Evolutionary conservation across 1,140 invertebrate species (phyloP).

Genomic region (Caerostris darwini): DNA sequence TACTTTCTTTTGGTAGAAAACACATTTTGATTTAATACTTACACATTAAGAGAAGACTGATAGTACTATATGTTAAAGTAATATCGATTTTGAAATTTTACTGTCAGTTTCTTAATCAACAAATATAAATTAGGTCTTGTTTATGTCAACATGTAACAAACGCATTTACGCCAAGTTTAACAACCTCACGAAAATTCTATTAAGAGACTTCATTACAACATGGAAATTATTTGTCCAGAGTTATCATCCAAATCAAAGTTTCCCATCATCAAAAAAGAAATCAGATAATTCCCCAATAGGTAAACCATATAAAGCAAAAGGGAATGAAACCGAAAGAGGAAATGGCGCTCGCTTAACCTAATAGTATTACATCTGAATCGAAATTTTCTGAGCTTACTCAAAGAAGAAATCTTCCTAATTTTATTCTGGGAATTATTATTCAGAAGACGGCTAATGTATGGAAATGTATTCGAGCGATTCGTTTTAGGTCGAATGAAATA

Average conservation of each 20-base stretch:
- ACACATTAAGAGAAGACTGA: too few species aligned
- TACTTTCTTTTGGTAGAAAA: too few species aligned
- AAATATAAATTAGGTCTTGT: too few species aligned
- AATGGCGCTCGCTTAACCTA: not conserved
- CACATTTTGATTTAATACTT: too few species aligned
- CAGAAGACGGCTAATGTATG: conserved; percentile 32
- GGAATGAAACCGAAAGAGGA: not conserved
- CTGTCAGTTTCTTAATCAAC: too few species aligned
- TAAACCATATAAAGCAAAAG: not conserved
- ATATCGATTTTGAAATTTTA: too few species aligned
- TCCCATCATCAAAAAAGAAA: not conserved
- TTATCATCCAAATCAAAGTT: not conserved
- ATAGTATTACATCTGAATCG: not conserved
- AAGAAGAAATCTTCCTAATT: conserved; percentile 15
- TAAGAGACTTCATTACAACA: not conserved
- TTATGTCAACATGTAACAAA: too few species aligned
- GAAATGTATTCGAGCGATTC: not conserved
- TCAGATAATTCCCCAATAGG: not conserved
- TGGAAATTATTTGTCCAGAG: not conserved
- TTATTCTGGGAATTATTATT: not conserved
- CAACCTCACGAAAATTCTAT: not conserved
- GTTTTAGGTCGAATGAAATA: not conserved
- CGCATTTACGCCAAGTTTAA: not conserved
- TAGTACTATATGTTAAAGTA: too few species aligned
- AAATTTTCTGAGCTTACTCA: not conserved